These are phyloP conservation scores for Amazona guildingii DNA, from an alignment of 2,113 vertebrate genomes.

Conservation along the genomic window DNA sequence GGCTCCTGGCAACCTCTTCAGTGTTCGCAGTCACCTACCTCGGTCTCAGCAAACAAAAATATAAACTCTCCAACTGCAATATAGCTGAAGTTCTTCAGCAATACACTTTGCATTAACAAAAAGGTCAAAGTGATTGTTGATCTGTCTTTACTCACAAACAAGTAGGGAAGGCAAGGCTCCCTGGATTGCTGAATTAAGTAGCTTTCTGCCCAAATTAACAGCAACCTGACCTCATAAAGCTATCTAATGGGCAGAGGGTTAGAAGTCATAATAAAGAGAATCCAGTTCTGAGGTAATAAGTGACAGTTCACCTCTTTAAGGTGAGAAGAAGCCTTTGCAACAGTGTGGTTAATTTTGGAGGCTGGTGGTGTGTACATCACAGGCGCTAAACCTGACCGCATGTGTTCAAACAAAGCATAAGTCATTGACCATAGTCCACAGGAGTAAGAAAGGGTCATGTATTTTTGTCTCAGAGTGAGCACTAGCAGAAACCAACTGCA, in stretches of 20 bases:
- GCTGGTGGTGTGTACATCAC: no score
- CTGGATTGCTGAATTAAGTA: neutral
- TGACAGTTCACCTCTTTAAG: neutral
- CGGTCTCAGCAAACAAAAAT: neutral
- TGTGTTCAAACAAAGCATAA: neutral
- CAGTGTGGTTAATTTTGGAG: neutral
- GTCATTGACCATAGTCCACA: neutral
- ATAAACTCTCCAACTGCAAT: rapidly evolving
- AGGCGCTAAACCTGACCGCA: neutral
- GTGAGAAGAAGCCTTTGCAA: neutral
- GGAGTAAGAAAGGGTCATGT: neutral
- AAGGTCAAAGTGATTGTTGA: neutral
- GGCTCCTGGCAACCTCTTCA: neutral
- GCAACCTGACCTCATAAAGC: neutral
- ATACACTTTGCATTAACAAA: rapidly evolving
- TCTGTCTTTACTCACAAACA: neutral
- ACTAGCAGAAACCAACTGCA: neutral
- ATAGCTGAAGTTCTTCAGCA: neutral
- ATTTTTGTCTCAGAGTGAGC: neutral
- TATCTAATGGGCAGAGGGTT: neutral
- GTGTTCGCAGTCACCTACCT: neutral
- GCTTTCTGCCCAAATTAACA: neutral
- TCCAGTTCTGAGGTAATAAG: neutral
- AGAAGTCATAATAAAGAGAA: neutral
- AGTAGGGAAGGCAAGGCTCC: neutral